Conservation (phyloP, 1,140 invertebrate genomes). For the Drosophila arawakana region DNA sequence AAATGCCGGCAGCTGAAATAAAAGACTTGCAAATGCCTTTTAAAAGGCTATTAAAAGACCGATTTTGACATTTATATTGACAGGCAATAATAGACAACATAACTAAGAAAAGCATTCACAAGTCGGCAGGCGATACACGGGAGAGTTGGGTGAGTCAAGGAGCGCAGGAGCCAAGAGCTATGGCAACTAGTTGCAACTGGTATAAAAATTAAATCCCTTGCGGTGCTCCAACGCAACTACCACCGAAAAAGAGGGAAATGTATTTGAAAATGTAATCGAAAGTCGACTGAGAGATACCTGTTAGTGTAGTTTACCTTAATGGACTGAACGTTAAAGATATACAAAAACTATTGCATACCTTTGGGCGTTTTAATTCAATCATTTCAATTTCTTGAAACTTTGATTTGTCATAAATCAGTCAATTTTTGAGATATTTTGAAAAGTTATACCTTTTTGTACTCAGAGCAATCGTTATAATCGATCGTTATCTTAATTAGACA, state of each 20-base stretch:
- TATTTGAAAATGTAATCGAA: no score
- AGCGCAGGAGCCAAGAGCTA: not conserved
- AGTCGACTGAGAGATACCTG: no score
- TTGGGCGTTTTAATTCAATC: no score
- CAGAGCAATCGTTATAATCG: no score
- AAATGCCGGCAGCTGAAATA: constrained; percentile 50
- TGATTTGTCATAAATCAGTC: no score
- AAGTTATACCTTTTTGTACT: no score
- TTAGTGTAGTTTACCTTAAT: no score
- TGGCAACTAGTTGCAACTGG: constrained; percentile 36
- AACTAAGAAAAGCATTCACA: constrained; percentile 56
- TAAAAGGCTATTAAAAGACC: constrained; percentile 72
- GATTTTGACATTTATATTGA: constrained; percentile 83
- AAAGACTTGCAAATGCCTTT: constrained; percentile 50
- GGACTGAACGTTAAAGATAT: no score
- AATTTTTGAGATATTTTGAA: no score
- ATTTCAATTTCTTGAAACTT: no score
- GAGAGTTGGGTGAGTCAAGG: constrained; percentile 3
- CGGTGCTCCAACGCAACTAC: constrained; percentile 48
- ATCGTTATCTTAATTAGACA: no score
- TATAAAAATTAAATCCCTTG: constrained; percentile 74
- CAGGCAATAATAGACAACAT: constrained; percentile 83
- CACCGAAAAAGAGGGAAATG: not conserved
- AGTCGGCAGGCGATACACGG: not conserved
- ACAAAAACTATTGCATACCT: no score